phyloP scores from a whole-genome alignment of 1,140 invertebrate species.

The Drosophila suzukii region DNA sequence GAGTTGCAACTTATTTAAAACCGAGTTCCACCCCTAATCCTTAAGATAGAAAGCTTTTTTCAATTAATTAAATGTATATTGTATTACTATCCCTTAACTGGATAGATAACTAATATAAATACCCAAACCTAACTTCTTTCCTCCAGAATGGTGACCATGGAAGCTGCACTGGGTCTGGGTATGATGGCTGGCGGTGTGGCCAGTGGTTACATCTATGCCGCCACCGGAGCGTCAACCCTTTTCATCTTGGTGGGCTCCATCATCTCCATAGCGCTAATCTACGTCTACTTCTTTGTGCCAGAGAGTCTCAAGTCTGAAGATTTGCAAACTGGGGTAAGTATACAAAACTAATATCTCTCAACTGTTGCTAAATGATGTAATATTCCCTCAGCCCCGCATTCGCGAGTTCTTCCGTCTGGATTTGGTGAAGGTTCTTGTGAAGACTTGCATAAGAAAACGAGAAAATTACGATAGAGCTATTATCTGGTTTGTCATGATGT shows the following conservation, averaged over 20 bases:
- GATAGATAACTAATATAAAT: too few relatives aligned
- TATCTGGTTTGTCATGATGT: constrained; percentile 87
- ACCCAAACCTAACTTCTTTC: too few relatives aligned
- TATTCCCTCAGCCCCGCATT: constrained; percentile 52
- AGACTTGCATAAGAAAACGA: constrained; percentile 86
- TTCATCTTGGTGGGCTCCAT: constrained; percentile 52
- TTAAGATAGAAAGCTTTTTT: too few relatives aligned
- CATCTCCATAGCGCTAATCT: constrained; percentile 59
- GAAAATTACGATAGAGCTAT: constrained; percentile 86
- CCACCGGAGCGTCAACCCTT: constrained; percentile 36
- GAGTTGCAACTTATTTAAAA: too few relatives aligned
- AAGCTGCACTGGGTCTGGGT: constrained; percentile 86
- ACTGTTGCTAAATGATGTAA: background rate
- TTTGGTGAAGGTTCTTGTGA: constrained; percentile 87
- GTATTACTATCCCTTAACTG: too few relatives aligned
- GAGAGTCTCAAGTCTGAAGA: constrained; percentile 71
- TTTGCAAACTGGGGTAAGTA: constrained; percentile 52
- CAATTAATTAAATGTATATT: too few relatives aligned
- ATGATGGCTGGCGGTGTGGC: constrained; percentile 86
- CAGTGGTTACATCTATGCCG: constrained; percentile 84
- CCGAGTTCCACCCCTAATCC: too few relatives aligned
- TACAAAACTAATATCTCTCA: background rate
- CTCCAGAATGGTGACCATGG: constrained; percentile 87
- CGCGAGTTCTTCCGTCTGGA: constrained; percentile 86
- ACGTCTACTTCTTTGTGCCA: constrained; percentile 70